Evolutionary conservation across 2,113 vertebrate species (phyloP), one percentile per base, ranked within the genome.

Genomic region (Coreoperca whiteheadi): DNA sequence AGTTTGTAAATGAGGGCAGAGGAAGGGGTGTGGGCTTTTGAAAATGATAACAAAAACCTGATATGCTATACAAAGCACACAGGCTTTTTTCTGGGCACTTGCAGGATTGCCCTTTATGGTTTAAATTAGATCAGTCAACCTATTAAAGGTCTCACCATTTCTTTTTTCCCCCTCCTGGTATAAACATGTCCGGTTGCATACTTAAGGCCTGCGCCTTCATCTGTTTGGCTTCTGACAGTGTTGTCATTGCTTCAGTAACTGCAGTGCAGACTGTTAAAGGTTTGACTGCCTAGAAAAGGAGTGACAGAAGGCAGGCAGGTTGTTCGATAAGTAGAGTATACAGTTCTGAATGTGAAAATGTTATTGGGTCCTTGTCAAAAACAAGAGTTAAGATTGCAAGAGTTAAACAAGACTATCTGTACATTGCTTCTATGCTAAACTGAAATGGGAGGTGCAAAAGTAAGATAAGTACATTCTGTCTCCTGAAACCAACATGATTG

Each of bases 31-130:
- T 80, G 59, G 59, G 16, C 15, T 43, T 67, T 54, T 65, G 64
- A 85, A 82, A 85, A 80, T 61, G 77, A 64, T 82, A 80, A 83
- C 81, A 74, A 83, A 86, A 79, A 25, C 25, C 30, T 48, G 28
- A 34, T 32, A 51, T 78, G 59, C 16, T 50, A n/a, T 16, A 1
- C 23, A 69, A 78, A 21, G 68, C 28, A 28, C 48, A 41, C 30
- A 56, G 21, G 3, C 15, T 56, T 53, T 18, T 81, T 89, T 91
- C 51, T 70, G 30, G 39, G 41, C 71, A 50, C 32, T 37, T 16
- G 28, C 65, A 79, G 25, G 66, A 59, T 41, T 43, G 43, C 9
- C 10, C 25, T 74, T 59, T 28, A 32, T 0, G 6, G 30, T 76
- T 74, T 82, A 34, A 34, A 34, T 34, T 34, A 34, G 32, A 34